Conservation (phyloP, 1,140 invertebrate species). For the Drosophila suzukii region DNA sequence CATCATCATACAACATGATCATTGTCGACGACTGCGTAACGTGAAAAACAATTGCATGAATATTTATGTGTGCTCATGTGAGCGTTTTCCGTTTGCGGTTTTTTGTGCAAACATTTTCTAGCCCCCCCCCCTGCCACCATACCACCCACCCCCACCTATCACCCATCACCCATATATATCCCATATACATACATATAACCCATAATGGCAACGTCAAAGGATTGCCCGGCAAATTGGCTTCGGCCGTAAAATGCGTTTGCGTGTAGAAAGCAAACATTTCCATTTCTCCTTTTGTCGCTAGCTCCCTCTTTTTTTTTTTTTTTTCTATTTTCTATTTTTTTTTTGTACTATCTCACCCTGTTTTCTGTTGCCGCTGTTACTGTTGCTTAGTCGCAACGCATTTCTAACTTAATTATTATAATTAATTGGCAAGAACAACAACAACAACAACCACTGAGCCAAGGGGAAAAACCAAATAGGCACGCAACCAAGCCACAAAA, state of each 20-base stretch:
- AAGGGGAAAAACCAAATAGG: slow-evolving; percentile 30
- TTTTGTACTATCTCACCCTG: slow-evolving; percentile 18
- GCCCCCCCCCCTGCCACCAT: background rate
- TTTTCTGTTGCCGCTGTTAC: slow-evolving; percentile 48
- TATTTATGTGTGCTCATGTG: slow-evolving; percentile 47
- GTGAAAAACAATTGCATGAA: slow-evolving; percentile 52
- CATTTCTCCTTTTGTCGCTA: slow-evolving; percentile 4
- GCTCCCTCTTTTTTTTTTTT: background rate
- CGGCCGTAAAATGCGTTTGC: slow-evolving; percentile 73
- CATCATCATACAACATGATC: slow-evolving; percentile 53
- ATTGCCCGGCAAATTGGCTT: slow-evolving; percentile 74
- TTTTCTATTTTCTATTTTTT: background rate
- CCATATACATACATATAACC: background rate
- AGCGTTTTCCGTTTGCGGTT: slow-evolving; percentile 25
- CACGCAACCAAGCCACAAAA: slow-evolving; percentile 40
- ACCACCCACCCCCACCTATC: background rate
- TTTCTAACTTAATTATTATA: slow-evolving; percentile 81
- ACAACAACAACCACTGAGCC: slow-evolving; percentile 19
- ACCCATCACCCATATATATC: background rate
- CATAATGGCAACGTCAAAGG: slow-evolving; percentile 60
- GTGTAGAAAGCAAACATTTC: slow-evolving; percentile 45
- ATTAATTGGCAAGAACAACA: slow-evolving; percentile 75
- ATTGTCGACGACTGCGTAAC: slow-evolving; percentile 40
- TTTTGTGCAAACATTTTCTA: slow-evolving; percentile 45
- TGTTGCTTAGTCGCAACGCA: slow-evolving; percentile 77